phyloP scores from a whole-genome alignment of 64 coral and sea anemone species.

The Trachythela sp. region DNA sequence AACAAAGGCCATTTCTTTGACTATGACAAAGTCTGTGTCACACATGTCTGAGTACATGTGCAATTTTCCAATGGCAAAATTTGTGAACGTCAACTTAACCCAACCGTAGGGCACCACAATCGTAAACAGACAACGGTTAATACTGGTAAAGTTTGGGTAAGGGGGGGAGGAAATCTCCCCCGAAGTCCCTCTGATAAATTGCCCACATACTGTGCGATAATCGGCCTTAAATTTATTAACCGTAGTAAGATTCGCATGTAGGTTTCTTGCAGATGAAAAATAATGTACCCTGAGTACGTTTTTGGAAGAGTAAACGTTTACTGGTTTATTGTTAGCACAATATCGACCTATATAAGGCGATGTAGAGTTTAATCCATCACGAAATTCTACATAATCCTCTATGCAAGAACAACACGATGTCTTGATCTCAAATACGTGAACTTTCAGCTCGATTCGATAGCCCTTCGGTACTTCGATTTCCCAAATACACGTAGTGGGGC shows the following conservation, averaged over 20 bases:
- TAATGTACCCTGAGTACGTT: conserved; percentile 75
- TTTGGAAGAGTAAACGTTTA: conserved; percentile 64
- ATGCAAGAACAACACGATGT: conserved; percentile 79
- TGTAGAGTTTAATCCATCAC: conserved; percentile 64
- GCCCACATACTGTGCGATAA: conserved; percentile 57
- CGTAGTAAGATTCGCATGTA: conserved; percentile 62
- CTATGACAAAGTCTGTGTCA: conserved; percentile 62
- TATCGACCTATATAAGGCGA: conserved; percentile 75
- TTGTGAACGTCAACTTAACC: conserved; percentile 72
- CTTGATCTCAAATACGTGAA: conserved; percentile 66
- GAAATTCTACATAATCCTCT: conserved; percentile 83
- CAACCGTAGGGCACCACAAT: conserved; percentile 73
- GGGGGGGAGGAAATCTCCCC: conserved; percentile 66
- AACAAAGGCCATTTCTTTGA: conserved; percentile 67
- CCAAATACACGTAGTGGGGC: conserved; percentile 59
- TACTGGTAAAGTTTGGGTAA: conserved; percentile 60
- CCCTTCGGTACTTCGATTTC: conserved; percentile 46
- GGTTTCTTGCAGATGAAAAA: conserved; percentile 56
- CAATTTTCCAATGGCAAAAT: conserved; percentile 63
- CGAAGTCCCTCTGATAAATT: conserved; percentile 36
- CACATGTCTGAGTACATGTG: conserved; percentile 46
- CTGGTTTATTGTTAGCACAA: conserved; percentile 72
- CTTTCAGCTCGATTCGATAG: conserved; percentile 59
- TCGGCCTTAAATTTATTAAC: conserved; percentile 51
- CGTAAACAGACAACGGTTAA: conserved; percentile 79